Conservation (phyloP, 2,113 vertebrate species). For the Panurus biarmicus region DNA sequence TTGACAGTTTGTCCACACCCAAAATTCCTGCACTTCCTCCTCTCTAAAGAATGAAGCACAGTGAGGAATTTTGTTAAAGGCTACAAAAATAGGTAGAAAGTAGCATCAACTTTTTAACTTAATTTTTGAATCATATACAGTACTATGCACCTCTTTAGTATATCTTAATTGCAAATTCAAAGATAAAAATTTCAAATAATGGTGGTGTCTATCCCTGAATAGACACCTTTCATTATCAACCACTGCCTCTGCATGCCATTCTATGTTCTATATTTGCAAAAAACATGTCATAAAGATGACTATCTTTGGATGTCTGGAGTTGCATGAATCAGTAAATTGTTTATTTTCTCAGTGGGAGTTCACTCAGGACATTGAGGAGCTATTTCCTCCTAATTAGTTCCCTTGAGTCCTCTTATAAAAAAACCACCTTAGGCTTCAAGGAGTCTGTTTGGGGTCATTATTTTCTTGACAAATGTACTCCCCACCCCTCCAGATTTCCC, state of each 20-base stretch:
- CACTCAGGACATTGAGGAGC: conserved; percentile 46
- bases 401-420: conserved; percentile 60
- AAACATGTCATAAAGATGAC: neutral
- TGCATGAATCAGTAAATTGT: conserved; percentile 47
- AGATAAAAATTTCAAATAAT: neutral
- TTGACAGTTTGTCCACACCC: neutral
- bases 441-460: conserved; percentile 67
- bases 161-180: neutral
- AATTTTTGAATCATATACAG: neutral
- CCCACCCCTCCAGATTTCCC: conserved; percentile 32
- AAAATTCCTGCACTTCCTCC: neutral
- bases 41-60: neutral
- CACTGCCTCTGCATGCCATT: neutral
- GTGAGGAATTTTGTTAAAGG: neutral
- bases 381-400: conserved; percentile 73
- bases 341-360: conserved; percentile 57
- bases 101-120: neutral
- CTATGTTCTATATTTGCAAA: neutral
- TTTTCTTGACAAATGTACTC: conserved; percentile 61
- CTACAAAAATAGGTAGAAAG: neutral
- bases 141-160: neutral
- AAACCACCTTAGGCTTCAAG: conserved; percentile 28
- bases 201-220: neutral
- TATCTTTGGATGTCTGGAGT: neutral
- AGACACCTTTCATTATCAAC: neutral